phyloP scores from a whole-genome alignment of 2,888 invertebrate species.

The Entomobrya proxima region DNA sequence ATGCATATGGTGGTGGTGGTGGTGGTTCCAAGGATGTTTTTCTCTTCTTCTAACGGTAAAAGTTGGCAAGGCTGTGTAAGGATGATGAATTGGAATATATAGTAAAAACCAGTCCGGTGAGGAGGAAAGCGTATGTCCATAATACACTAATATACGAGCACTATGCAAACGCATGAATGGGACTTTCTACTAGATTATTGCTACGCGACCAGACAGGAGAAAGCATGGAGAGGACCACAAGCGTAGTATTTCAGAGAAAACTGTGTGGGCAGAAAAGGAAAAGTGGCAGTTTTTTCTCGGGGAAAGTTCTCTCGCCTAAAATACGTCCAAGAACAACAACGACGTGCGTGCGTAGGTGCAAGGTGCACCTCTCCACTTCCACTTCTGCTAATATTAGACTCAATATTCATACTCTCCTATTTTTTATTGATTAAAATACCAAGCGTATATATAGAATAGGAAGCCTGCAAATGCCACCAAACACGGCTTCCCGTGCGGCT shows the following conservation, averaged over 20 bases:
- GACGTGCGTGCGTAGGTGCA: constrained; percentile 50
- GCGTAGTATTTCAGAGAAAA: neutral
- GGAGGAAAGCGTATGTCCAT: neutral
- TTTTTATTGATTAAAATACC: too few species aligned
- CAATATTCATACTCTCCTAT: too few species aligned
- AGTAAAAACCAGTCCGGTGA: too few species aligned
- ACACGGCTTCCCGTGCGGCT: too few species aligned
- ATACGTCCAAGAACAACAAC: neutral
- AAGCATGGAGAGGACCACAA: constrained; percentile 23
- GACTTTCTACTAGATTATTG: neutral
- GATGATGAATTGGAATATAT: neutral
- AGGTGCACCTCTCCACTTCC: neutral
- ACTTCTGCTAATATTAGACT: neutral
- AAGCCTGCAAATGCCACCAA: too few species aligned
- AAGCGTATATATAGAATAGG: too few species aligned
- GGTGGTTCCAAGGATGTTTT: neutral
- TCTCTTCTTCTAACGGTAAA: constrained; percentile 34
- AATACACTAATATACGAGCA: neutral
- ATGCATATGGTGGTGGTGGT: constrained; percentile 15
- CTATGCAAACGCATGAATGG: neutral
- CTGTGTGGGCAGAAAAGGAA: constrained; percentile 34
- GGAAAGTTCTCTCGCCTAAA: too few species aligned
- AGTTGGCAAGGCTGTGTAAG: neutral
- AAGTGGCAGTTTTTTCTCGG: neutral
- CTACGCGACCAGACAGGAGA: neutral